A percentile compares a stretch with the other conserved stretches of the same genome.
Evolutionary conservation across 2,888 invertebrate genomes (phyloP).

Genomic region (Bombyx huttoni): DNA sequence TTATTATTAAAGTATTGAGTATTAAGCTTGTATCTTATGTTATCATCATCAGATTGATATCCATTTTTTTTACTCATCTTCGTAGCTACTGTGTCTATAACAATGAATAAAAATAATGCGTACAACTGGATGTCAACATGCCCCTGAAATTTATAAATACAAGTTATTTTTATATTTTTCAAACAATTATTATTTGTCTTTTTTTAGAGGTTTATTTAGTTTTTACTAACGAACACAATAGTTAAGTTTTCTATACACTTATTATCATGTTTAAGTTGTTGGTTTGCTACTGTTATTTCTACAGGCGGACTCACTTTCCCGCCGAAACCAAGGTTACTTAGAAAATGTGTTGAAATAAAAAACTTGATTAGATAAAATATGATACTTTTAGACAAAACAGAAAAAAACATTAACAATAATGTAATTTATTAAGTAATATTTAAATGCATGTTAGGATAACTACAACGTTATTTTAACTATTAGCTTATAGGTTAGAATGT

Average conservation of each 20-base stretch:
- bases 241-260: too few relatives aligned
- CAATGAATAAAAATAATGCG: not conserved
- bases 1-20: slow-evolving; percentile 32
- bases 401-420: too few relatives aligned
- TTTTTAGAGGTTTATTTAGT: too few relatives aligned
- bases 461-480: not conserved
- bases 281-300: too few relatives aligned
- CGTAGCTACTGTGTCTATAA: not conserved
- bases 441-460: too few relatives aligned
- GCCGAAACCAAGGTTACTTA: not conserved
- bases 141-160: not conserved
- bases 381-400: too few relatives aligned
- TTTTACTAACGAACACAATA: too few relatives aligned
- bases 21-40: slow-evolving; percentile 52
- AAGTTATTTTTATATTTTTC: not conserved
- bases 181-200: too few relatives aligned
- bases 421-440: too few relatives aligned
- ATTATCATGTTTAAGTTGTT: too few relatives aligned
- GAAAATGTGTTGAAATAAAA: too few relatives aligned
- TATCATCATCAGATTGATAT: slow-evolving; percentile 57
- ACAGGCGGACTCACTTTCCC: not conserved
- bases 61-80: slow-evolving; percentile 29
- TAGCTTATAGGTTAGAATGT: not conserved
- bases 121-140: not conserved
- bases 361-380: too few relatives aligned